Percentiles rank a stretch among this genome's conserved stretches.
Conservation (phyloP, 92 coral and sea anemone genomes). For the Palythoa heliodiscus region DNA sequence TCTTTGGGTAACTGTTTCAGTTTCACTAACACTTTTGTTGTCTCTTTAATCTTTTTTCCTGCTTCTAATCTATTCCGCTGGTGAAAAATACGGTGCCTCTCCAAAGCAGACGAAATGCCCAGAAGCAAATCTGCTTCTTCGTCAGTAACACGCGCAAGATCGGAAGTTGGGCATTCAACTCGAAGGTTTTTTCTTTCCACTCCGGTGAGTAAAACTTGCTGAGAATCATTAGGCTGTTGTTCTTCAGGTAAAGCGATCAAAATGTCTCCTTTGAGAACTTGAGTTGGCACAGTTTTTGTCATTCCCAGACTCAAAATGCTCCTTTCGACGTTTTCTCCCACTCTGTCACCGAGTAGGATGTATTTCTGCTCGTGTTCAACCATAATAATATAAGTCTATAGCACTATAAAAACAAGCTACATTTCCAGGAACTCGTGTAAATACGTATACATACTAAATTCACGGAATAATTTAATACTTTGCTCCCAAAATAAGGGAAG, state of each 20-base stretch:
- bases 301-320: constrained; percentile 32
- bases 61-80: constrained; percentile 58
- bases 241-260: constrained; percentile 62
- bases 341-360: constrained; percentile 49
- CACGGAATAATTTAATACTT: constrained; percentile 3
- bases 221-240: constrained; percentile 61
- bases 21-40: constrained; percentile 60
- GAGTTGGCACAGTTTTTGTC: constrained; percentile 35
- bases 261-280: constrained; percentile 62
- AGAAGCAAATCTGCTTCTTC: constrained; percentile 63
- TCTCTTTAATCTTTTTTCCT: constrained; percentile 46
- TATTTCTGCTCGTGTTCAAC: constrained; percentile 44
- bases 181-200: constrained; percentile 35
- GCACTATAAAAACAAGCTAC: neutral
- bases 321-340: constrained; percentile 48
- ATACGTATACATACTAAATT: neutral
- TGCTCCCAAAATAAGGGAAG: neutral
- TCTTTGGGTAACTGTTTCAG: constrained; percentile 45
- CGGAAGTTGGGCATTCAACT: constrained; percentile 40
- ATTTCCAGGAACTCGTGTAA: constrained; percentile 11
- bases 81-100: constrained; percentile 54
- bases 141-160: constrained; percentile 34
- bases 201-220: constrained; percentile 55
- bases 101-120: constrained; percentile 56
- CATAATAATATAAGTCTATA: constrained; percentile 24